Base-by-base conservation (phyloP, 2,888 invertebrate genomes). In the Drosophila setosimentum region DNA sequence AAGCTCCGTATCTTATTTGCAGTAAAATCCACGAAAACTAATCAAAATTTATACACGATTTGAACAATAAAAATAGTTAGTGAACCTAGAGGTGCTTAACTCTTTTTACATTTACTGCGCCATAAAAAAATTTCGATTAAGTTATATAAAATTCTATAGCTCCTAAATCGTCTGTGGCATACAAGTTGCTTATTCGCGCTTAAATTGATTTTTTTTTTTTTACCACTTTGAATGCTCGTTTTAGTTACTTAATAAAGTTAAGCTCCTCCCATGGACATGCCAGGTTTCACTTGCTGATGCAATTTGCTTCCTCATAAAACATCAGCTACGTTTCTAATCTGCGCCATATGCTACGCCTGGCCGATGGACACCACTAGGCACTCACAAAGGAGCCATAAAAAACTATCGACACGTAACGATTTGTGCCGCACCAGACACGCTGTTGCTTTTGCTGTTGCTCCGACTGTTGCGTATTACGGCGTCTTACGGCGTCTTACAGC, bases 401-500 rank as follows among this genome's bases (percentile, higher is more conserved):
- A 60, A 72, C 78, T 62, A 84, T 78, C 80, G 83, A 88, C 88
- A 84, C 86, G 82, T 86, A 83, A 78, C 84, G 82, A 88, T 80
- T 83, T 80, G 88, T 86, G 86, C 83, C 80, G 87, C 86, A 59
- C 21, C 63, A 63, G 69, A 71, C 58, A 76, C 53, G 74, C 62
- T 58, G 80, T 40, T 55, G 70, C 40, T 35, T 54, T 16, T 60
- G 45, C 42, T 73, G 63, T 35, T 40, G 66, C 57, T 37, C 69
- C 67, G 75, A 71, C 76, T 82, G 85, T 78, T 85, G 87, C 82
- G 87, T 82, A 83, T 83, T 86, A 83, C 78, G 78, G 80, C 33
- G 73, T 78, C 77, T n/a, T n/a, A n/a, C n/a, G n/a, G n/a, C 78
- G 73, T 78, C 77, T 79, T 76, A 69, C 77, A 79, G 64, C 77